These are phyloP conservation scores for Nyctereutes procyonoides DNA, from an alignment of 2,113 vertebrate genomes.

Conservation along the genomic window DNA sequence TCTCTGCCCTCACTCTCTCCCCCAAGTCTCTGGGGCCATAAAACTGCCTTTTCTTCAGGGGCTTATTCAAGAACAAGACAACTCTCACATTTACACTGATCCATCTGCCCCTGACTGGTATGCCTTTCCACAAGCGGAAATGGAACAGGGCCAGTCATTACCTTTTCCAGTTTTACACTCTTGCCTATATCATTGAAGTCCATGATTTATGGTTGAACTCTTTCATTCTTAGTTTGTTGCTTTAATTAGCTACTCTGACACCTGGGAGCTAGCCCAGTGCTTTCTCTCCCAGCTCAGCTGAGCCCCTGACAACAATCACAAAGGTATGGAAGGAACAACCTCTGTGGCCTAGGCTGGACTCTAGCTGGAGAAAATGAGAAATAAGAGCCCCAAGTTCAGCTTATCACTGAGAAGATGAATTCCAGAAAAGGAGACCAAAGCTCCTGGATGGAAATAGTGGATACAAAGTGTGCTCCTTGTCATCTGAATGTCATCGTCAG, in stretches of 20 bases:
- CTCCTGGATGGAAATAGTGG: neutral
- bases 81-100: too few species aligned
- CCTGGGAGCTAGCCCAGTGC: neutral
- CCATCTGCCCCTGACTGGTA: too few species aligned
- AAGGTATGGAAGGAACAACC: neutral
- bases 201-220: neutral
- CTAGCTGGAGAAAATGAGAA: neutral
- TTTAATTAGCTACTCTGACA: neutral
- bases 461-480: neutral
- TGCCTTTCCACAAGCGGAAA: neutral
- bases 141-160: neutral
- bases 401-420: neutral
- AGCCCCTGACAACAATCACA: neutral
- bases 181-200: neutral
- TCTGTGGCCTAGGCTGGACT: neutral
- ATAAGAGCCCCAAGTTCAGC: neutral
- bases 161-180: neutral
- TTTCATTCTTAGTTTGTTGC: neutral
- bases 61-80: too few species aligned
- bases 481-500: neutral
- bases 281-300: neutral
- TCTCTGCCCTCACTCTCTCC: too few species aligned
- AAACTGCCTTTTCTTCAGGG: too few species aligned
- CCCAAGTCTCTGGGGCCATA: too few species aligned
- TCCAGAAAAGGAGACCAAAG: neutral